phyloP scores from a whole-genome alignment of 2,113 vertebrate genomes.

The Brachypteracias leptosomus region DNA sequence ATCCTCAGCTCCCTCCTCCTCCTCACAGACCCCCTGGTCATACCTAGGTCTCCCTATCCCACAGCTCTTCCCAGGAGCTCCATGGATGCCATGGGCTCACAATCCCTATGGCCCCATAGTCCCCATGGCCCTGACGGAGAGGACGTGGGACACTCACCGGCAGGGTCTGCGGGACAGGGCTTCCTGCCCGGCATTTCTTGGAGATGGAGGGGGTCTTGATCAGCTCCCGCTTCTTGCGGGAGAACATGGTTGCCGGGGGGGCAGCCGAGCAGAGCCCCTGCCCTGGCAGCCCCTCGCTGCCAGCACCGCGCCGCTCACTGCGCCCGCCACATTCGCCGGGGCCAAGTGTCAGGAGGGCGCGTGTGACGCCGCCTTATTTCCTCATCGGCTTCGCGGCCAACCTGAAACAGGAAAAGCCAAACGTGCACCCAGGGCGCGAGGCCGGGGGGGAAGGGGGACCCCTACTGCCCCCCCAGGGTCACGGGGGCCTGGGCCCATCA shows the following conservation, averaged over 20 bases:
- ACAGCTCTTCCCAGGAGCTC: neutral
- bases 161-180: slow-evolving; percentile 80
- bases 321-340: neutral
- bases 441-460: neutral
- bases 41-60: neutral
- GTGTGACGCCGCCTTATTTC: slow-evolving; percentile 59
- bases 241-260: slow-evolving; percentile 80
- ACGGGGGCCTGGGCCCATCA: rapidly evolving
- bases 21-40: neutral
- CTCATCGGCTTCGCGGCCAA: slow-evolving; percentile 17
- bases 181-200: slow-evolving; percentile 92
- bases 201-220: slow-evolving; percentile 96
- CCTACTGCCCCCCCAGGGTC: neutral
- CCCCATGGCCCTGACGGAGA: too few species aligned
- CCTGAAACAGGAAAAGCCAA: slow-evolving; percentile 59
- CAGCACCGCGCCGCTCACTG: neutral
- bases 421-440: neutral
- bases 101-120: neutral
- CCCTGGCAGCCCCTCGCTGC: neutral
- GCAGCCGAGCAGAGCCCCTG: neutral
- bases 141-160: slow-evolving; percentile 77
- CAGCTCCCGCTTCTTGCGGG: slow-evolving; percentile 89
- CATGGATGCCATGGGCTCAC: neutral
- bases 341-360: slow-evolving; percentile 38
- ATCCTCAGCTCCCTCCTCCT: neutral